Evolutionary conservation across 2,797 vertebrate genomes (phyloP).

Genomic region (Pseudochirops cupreus): DNA sequence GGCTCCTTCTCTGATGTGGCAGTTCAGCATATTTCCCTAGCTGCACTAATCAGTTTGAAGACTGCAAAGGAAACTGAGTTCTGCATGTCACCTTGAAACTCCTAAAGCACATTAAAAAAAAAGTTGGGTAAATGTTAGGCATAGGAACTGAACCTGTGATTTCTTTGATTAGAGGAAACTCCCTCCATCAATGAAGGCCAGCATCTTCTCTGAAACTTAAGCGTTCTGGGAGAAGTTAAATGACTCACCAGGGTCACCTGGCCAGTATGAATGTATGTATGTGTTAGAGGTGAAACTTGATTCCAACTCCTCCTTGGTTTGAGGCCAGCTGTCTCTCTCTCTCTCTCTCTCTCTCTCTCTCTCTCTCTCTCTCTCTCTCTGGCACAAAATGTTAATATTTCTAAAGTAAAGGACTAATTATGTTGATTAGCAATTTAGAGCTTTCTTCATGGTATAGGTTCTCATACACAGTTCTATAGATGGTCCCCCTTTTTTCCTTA

Average conservation of each 20-base stretch:
- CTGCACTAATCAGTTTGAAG: constrained; percentile 60
- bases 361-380: background rate
- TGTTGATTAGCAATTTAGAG: background rate
- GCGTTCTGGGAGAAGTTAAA: background rate
- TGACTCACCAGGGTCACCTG: background rate
- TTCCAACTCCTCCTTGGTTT: background rate
- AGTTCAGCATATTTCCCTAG: constrained; percentile 64
- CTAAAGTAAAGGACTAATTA: background rate
- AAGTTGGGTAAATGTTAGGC: background rate
- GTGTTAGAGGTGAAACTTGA: background rate
- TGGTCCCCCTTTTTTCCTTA: background rate
- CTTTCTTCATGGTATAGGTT: background rate
- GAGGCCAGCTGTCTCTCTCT: background rate
- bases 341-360: background rate
- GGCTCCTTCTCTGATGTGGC: constrained; percentile 16
- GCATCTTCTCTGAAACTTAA: background rate
- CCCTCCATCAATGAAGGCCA: background rate
- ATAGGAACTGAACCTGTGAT: background rate
- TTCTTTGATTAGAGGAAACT: background rate
- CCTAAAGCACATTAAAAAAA: background rate
- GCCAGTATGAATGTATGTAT: background rate
- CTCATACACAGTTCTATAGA: background rate
- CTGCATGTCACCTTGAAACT: constrained; percentile 71
- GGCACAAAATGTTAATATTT: background rate
- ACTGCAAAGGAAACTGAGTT: constrained; percentile 19